Base-by-base conservation (phyloP, 2,113 vertebrate genomes). In the Aplodontia rufa region DNA sequence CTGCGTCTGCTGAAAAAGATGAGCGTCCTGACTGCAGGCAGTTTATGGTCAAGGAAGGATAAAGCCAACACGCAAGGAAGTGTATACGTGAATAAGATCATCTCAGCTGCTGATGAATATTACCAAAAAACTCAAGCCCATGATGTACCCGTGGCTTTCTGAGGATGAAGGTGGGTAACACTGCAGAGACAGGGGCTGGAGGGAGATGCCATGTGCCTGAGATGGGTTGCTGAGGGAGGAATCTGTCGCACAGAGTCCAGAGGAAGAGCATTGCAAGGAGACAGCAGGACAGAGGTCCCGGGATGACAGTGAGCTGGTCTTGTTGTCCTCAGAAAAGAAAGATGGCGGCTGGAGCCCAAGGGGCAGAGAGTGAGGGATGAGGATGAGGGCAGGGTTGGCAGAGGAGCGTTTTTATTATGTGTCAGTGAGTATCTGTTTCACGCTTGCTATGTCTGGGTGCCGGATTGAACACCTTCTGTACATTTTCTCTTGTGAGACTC, bases 371-470 rank as follows among this genome's bases (percentile, higher is more conserved):
- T 4, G 1, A 51, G 13, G 60, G 35, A 12, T n/a, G 30, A 30
- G 80, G 28, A 69, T 17, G 55, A 37, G 19, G 37, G 9, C 12
- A 68, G 74, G 78, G 26, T 30, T 58, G 55, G 55, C 55, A 26
- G 58, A 92, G 80, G 40, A 37, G 42, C 8, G 11, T 37, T 37
- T 60, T 35, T 24, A 62, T 49, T 35, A 10, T 7, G 0, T 20
- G 5, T 32, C 47, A 72, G 0, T 51, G 9, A n/a, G 22, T 16
- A 40, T 2, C 9, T 45, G 40, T 22, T 28, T 51, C 26, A 71
- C 6, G 5, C 20, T n/a, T 2, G 5, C 47, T 32, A 5, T 19
- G 47, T 69, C 13, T 0, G 4, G 60, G 53, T 20, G 6, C 55
- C 10, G 19, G 62, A 40, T 1, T 17, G 22, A 58, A 49, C 22